These are phyloP conservation scores for Drosophila hydei DNA, from an alignment of 1,140 invertebrate species.

Conservation along the genomic window DNA sequence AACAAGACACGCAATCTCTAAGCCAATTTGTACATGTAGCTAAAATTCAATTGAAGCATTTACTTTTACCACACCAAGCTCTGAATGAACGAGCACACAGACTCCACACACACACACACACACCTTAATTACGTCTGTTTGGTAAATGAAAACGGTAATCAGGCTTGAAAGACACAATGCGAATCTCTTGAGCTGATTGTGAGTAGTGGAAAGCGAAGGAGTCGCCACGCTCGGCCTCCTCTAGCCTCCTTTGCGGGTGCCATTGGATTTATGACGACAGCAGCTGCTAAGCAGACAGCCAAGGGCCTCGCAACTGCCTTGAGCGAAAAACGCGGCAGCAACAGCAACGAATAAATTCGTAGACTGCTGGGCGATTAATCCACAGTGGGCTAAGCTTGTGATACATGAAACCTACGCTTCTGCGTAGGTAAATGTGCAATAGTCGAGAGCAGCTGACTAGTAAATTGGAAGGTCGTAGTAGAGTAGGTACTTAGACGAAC, in stretches of 20 bases:
- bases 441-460: neutral
- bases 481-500: too few species aligned
- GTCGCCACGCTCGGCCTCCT: neutral
- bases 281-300: slow-evolving; percentile 56
- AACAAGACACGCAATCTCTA: slow-evolving; percentile 53
- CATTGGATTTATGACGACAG: slow-evolving; percentile 71
- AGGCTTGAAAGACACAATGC: slow-evolving; percentile 79
- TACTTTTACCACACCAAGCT: slow-evolving; percentile 39
- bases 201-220: slow-evolving; percentile 37
- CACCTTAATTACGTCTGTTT: slow-evolving; percentile 80
- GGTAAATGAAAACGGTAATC: slow-evolving; percentile 79
- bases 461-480: neutral
- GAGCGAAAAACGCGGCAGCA: neutral
- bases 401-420: neutral
- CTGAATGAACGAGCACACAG: slow-evolving; percentile 11
- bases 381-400: slow-evolving; percentile 18
- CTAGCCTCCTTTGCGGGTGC: neutral
- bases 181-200: slow-evolving; percentile 61
- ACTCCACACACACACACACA: slow-evolving; percentile 19
- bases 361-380: slow-evolving; percentile 7
- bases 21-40: slow-evolving; percentile 74
- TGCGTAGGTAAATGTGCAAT: neutral
- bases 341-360: slow-evolving; percentile 14
- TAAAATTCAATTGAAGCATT: slow-evolving; percentile 77
- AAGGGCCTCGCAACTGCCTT: neutral